phyloP scores from a whole-genome alignment of 2,113 vertebrate genomes.

The Hippocampus barbouri region DNA sequence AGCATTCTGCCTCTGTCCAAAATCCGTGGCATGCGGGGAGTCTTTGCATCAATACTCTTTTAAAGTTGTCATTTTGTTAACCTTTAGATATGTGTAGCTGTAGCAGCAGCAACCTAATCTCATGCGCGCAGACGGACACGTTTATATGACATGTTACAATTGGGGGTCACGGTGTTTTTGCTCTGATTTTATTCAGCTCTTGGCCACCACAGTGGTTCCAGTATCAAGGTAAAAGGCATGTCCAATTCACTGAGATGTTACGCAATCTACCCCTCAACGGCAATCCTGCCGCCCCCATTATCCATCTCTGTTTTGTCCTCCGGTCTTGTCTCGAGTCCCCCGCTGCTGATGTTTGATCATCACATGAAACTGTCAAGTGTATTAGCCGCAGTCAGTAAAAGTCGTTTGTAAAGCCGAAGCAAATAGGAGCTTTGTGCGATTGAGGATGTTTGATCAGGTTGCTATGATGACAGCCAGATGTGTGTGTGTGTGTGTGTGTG shows the following conservation, averaged over 20 bases:
- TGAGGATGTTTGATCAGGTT: slow-evolving; percentile 48
- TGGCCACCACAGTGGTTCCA: slow-evolving; percentile 12
- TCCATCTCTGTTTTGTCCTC: slow-evolving; percentile 25
- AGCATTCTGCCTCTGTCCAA: too few relatives aligned
- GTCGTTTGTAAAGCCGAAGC: slow-evolving; percentile 2
- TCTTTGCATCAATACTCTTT: too few relatives aligned
- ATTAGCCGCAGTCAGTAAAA: slow-evolving; percentile 31
- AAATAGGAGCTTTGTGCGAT: slow-evolving; percentile 10
- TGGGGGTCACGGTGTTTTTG: background rate
- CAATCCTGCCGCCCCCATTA: slow-evolving; percentile 6
- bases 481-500: slow-evolving; percentile 1
- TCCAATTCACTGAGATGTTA: slow-evolving; percentile 41
- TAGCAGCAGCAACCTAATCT: background rate
- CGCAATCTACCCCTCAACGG: slow-evolving; percentile 23
- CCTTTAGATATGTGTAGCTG: background rate
- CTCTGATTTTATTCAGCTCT: background rate
- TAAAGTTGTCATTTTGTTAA: background rate
- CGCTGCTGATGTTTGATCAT: slow-evolving; percentile 27
- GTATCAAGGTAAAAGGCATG: slow-evolving; percentile 22
- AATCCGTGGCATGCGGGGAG: too few relatives aligned
- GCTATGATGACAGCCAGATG: slow-evolving; percentile 29
- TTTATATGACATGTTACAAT: background rate
- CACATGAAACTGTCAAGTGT: slow-evolving; percentile 50
- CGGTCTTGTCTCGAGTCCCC: slow-evolving; percentile 9
- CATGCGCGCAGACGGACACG: background rate